Percentiles rank a stretch among this genome's conserved stretches.
Evolutionary conservation across 2,888 invertebrate genomes (phyloP).

Genomic region (Clitarchus hookeri): DNA sequence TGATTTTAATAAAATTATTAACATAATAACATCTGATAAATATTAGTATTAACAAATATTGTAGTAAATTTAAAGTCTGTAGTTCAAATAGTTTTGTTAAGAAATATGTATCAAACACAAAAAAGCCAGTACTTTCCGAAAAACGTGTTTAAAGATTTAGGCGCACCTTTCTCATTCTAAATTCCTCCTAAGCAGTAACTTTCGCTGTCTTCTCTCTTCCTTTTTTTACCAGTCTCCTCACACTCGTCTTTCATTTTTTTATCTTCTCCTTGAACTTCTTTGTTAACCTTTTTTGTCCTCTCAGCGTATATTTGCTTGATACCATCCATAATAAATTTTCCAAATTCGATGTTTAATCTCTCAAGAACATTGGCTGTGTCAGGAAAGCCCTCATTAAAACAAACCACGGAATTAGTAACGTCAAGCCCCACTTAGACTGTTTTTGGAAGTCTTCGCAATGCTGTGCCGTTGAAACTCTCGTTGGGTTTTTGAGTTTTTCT

Average conservation of each 20-base stretch:
- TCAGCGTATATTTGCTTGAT: neutral
- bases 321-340: neutral
- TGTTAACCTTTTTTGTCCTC: neutral
- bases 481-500: constrained; percentile 34
- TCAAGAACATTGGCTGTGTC: neutral
- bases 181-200: neutral
- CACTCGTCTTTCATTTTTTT: neutral
- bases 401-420: constrained; percentile 31
- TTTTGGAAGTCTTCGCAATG: constrained; percentile 37
- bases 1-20: too few species aligned
- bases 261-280: neutral
- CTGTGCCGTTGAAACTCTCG: constrained; percentile 33
- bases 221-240: neutral
- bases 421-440: constrained; percentile 35
- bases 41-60: too few species aligned
- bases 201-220: neutral
- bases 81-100: neutral
- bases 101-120: neutral
- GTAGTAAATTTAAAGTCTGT: neutral
- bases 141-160: neutral
- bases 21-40: too few species aligned
- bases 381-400: constrained; percentile 34
- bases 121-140: neutral
- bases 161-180: neutral
- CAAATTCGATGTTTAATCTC: neutral